Base-by-base conservation (phyloP, 2,113 vertebrate genomes). In the Oncorhynchus masou region DNA sequence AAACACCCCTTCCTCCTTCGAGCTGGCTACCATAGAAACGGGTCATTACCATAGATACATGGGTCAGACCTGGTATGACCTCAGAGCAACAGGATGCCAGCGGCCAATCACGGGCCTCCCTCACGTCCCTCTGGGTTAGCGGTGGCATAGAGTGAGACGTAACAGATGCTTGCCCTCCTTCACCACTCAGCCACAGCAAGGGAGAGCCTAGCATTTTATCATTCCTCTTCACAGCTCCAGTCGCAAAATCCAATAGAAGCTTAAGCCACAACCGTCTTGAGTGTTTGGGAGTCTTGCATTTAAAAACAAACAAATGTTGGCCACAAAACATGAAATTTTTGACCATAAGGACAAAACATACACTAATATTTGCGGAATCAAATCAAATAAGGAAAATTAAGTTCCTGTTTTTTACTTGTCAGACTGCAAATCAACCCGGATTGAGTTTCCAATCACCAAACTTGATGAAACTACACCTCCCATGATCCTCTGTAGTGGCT, bases 61-160 rank as follows among this genome's bases (percentile, higher is more conserved):
- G 51, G 90, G 82, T 89, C 92, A 93, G 92, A 92, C 85, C 51
- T 8, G n/a, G 13, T 24, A 62, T 54, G 51, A 54, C 51, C 51
- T 54, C 51, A 90, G 89, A 76, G 88, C 90, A 90, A 91, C 88
- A 93, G 93, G 93, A 92, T 93, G 89, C 91, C 90, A 22, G 59
- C 91, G 88, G 91, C 93, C 90, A 88, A 92, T 94, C 88, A 51
- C 88, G 90, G 92, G 79, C 91, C 92, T 94, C 59, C 84, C 89
- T 54, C 88, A 92, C 92, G 94, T 95, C 95, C 94, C 91, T 90
- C 90, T 91, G 88, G 87, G 92, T 94, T 94, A 95, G 90, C 86
- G 87, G 81, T 77, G 80, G 92, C 93, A 93, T 89, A 85, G 90
- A 67, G 84, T 95, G 95, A 96, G 92, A 94, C 93, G 88, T 94